Conservation (phyloP, 53 echinoderm and acorn worm species). For the Holothuria scabra region DNA sequence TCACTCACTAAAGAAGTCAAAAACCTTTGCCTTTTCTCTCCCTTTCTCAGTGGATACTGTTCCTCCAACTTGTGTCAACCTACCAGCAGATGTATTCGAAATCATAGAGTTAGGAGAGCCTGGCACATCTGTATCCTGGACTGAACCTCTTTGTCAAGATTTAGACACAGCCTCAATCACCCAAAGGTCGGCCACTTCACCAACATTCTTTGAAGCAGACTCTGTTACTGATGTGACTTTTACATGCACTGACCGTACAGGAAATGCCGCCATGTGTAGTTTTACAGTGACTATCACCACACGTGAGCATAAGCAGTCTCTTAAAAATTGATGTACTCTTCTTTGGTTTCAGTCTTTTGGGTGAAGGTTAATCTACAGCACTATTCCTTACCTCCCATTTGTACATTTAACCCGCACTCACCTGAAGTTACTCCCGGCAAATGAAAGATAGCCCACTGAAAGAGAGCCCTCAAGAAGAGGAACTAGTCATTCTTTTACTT, state of each 20-base stretch:
- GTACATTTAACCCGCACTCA: too few relatives aligned
- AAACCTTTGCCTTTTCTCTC: too few relatives aligned
- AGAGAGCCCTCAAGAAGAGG: too few relatives aligned
- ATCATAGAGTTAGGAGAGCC: neutral
- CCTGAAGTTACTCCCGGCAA: too few relatives aligned
- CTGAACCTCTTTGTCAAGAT: constrained; percentile 17
- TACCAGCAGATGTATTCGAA: constrained; percentile 21
- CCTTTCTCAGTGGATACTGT: constrained; percentile 9
- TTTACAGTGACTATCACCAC: constrained; percentile 49
- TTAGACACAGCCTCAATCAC: constrained; percentile 2
- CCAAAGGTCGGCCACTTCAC: neutral
- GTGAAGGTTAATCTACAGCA: too few relatives aligned
- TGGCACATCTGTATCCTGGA: neutral
- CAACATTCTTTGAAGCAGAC: neutral
- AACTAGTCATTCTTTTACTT: too few relatives aligned
- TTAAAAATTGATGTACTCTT: too few relatives aligned
- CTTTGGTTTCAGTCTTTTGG: too few relatives aligned
- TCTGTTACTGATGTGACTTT: constrained; percentile 9
- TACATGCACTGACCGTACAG: constrained; percentile 36
- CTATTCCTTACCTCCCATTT: too few relatives aligned
- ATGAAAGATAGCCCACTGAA: too few relatives aligned
- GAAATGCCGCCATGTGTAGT: neutral
- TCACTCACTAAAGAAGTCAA: too few relatives aligned
- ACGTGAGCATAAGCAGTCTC: neutral
- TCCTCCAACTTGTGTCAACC: neutral